Conservation (phyloP, 2,888 invertebrate species). For the Blastobasis adustella region DNA sequence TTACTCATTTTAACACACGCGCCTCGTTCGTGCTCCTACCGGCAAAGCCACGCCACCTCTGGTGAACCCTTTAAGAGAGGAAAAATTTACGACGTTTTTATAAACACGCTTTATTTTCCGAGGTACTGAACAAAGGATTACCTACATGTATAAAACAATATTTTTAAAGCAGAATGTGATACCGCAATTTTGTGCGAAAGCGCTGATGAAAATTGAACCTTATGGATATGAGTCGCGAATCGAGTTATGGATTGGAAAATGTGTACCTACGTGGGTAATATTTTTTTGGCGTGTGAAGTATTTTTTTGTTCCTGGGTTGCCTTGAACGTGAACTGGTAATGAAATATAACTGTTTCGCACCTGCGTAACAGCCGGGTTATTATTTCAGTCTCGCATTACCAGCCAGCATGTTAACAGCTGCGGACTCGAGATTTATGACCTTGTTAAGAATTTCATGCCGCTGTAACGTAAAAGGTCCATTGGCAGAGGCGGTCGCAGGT, state of each 20-base stretch:
- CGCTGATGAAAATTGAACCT: background rate
- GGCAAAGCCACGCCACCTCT: too few species aligned
- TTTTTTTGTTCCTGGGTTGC: background rate
- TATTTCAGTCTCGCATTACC: conserved; percentile 11
- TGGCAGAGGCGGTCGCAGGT: background rate
- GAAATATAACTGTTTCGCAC: background rate
- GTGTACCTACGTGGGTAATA: background rate
- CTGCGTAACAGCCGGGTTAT: conserved; percentile 1
- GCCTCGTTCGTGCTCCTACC: too few species aligned
- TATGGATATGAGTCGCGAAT: background rate
- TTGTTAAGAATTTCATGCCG: conserved; percentile 16
- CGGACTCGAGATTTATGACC: conserved; percentile 14
- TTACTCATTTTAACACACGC: conserved; percentile 22
- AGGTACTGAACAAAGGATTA: conserved; percentile 7
- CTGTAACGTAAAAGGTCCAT: conserved; percentile 5
- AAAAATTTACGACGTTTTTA: conserved; percentile 12
- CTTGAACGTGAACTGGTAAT: background rate
- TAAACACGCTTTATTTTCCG: conserved; percentile 13
- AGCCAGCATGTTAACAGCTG: conserved; percentile 13
- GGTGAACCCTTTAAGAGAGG: conserved; percentile 8
- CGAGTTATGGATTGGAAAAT: too few species aligned
- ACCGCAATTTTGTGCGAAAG: background rate
- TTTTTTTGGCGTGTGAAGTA: background rate
- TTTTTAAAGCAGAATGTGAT: background rate
- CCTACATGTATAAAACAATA: background rate